Percentiles rank a stretch among this genome's conserved stretches.
Conservation (phyloP, 2,797 vertebrate species). For the Falco berigora region DNA sequence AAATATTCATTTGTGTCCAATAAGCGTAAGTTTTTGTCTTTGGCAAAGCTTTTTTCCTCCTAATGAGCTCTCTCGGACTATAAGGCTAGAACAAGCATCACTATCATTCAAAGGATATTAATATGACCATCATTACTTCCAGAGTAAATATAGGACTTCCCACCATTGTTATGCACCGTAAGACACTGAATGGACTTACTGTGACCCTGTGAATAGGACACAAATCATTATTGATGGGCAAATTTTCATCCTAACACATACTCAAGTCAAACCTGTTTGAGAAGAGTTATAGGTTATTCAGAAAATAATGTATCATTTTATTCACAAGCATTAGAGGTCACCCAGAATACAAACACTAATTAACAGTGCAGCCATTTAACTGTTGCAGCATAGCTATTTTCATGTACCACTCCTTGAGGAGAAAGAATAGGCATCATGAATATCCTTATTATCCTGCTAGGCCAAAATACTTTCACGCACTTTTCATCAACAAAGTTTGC, state of each 20-base stretch:
- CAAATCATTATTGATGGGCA: neutral
- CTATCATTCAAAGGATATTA: conserved; percentile 87
- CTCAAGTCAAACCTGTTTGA: neutral
- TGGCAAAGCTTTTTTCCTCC: neutral
- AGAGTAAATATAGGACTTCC: conserved; percentile 85
- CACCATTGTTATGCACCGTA: conserved; percentile 83
- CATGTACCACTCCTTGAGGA: neutral
- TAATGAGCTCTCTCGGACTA: neutral
- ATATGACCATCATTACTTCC: conserved; percentile 96
- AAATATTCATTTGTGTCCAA: neutral
- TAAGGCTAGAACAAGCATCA: neutral
- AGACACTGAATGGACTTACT: conserved; percentile 94
- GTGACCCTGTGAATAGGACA: conserved; percentile 81
- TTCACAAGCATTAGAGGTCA: neutral
- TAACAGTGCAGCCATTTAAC: neutral
- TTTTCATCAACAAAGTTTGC: neutral
- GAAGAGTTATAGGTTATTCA: neutral
- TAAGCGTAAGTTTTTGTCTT: neutral
- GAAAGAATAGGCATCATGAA: neutral
- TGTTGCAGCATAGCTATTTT: neutral
- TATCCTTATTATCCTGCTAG: neutral
- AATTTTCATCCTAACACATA: neutral
- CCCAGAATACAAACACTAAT: neutral
- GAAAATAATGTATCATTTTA: neutral
- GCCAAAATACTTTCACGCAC: neutral